Conservation (phyloP, 2,888 invertebrate genomes). For the Thecocarcelia acutangulata region DNA sequence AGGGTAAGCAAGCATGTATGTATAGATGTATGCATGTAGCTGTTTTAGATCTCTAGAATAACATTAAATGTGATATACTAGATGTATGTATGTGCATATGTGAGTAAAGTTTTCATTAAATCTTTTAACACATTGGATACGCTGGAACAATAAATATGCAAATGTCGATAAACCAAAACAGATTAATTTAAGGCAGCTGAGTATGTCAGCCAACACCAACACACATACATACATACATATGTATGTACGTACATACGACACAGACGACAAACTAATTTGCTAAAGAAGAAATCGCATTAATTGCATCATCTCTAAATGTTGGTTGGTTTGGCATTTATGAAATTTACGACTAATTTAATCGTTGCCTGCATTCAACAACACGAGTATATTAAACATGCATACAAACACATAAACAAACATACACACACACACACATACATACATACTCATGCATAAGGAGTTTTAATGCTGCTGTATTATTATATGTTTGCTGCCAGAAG, state of each 20-base stretch:
- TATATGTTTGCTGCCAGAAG: too few species aligned
- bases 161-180: conserved; percentile 50
- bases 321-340: not conserved
- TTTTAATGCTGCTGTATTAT: too few species aligned
- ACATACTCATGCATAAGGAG: not conserved
- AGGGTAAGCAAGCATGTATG: not conserved
- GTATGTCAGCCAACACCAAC: not conserved
- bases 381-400: not conserved
- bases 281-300: conserved; percentile 40
- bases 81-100: too few species aligned
- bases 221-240: not conserved
- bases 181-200: conserved; percentile 26
- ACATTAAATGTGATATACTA: not conserved
- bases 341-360: conserved; percentile 7
- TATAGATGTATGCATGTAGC: too few species aligned
- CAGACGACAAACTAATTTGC: conserved; percentile 4
- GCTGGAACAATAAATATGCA: conserved; percentile 58
- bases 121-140: conserved; percentile 43
- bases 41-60: too few species aligned
- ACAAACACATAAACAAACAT: not conserved
- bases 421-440: not conserved
- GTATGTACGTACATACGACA: not conserved
- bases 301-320: conserved; percentile 18
- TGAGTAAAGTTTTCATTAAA: conserved; percentile 7
- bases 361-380: conserved; percentile 17